Conservation (phyloP, 2,888 invertebrate species). For the Eurytoma californica region DNA sequence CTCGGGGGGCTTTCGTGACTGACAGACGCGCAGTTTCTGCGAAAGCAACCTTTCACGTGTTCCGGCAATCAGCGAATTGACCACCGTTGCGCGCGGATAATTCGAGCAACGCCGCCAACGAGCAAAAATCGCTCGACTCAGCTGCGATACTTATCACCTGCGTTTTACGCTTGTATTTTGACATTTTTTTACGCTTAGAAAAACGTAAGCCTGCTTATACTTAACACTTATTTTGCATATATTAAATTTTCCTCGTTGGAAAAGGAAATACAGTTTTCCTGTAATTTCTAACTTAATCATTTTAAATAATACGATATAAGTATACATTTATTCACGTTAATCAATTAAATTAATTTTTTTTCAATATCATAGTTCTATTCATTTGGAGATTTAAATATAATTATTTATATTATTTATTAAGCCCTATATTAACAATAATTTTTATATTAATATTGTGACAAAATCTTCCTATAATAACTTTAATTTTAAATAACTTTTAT, state of each 20-base stretch:
- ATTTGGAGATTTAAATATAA: slow-evolving; percentile 78
- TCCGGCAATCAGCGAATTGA: slow-evolving; percentile 7
- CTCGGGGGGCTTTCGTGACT: slow-evolving; percentile 17
- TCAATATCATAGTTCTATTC: too few species aligned
- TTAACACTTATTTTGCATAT: too few species aligned
- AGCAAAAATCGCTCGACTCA: slow-evolving; percentile 30
- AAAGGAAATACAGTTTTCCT: too few species aligned
- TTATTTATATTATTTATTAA: slow-evolving; percentile 80
- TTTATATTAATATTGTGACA: slow-evolving; percentile 79
- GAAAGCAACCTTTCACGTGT: slow-evolving; percentile 16
- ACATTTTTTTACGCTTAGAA: too few species aligned
- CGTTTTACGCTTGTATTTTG: too few species aligned
- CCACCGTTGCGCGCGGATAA: slow-evolving; percentile 18
- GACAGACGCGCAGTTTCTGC: slow-evolving; percentile 2
- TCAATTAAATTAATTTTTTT: too few species aligned
- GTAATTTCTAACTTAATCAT: too few species aligned
- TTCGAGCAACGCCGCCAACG: slow-evolving; percentile 19
- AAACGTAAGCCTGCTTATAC: too few species aligned
- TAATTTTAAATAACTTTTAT: slow-evolving; percentile 78
- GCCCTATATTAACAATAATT: slow-evolving; percentile 79
- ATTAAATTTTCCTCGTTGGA: not conserved
- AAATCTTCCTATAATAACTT: slow-evolving; percentile 78
- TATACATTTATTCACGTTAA: too few species aligned
- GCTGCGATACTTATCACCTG: slow-evolving; percentile 7
- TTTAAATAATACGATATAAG: too few species aligned